Base-by-base conservation (phyloP, 2,797 vertebrate genomes). In the Phrynocephalus guinanensis region DNA sequence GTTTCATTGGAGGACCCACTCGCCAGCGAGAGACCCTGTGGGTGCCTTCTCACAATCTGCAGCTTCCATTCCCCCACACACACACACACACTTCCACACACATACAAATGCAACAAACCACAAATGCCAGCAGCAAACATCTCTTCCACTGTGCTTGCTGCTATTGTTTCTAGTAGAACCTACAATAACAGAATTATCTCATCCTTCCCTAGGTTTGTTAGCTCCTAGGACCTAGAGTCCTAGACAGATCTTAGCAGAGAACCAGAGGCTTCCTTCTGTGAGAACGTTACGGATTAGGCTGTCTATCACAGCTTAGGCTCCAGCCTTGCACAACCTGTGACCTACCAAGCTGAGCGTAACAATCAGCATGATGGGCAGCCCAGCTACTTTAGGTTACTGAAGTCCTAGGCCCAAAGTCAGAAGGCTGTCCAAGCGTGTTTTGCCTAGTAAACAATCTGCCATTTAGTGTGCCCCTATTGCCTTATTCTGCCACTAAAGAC, bases 1-100 rank as follows among this genome's bases (percentile, higher is more conserved):
- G 10, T 66, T 92, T 91, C 70, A 86, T 13, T 1, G 13, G 7
- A 5, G 90, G 63, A 50, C 75, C 2, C 24, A 38, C 66, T 88
- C 9, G 66, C 24, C 44, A 7, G n/a, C 20, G 18, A 75, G 0
- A 26, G 38, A 63, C 16, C 16, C 18, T 15, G 60, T 13, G 18
- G 60, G 15, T 63, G 15, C 11, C 60, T 63, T 63, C 60, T 63
- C 18, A 63, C 60, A 20, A 56, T 63, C 60, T 63, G 18, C 4
- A 63, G 4, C 5, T 2, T 20, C 11, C 4, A 16, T 63, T 20
- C 18, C 1, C 48, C 16, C 28, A 24, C 68, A 24, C 50, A 38
- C 38, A 4, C 38, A 4, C 38, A 38, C 38, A 4, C 38, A 2
- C 1, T 18, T 63, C 75, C 16, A 24, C 8, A 33, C 7, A 50